phyloP scores from a whole-genome alignment of 2,888 invertebrate species.

The Altica lythri region DNA sequence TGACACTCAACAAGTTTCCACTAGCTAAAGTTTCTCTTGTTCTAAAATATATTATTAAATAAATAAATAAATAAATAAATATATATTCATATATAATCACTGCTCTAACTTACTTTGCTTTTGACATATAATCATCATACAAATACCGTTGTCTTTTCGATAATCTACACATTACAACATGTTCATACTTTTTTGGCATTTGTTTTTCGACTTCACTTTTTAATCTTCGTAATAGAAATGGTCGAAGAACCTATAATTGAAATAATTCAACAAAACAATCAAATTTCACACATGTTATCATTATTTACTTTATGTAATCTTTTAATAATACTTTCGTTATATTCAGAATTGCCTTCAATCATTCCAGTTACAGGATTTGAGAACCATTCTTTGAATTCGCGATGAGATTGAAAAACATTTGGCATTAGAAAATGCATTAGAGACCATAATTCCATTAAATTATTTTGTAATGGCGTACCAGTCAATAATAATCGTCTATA shows the following conservation, averaged over 20 bases:
- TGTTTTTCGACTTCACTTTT: conserved; percentile 97
- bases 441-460: conserved; percentile 96
- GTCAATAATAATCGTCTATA: conserved; percentile 85
- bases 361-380: conserved; percentile 95
- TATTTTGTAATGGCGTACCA: conserved; percentile 95
- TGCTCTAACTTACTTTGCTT: conserved; percentile 75
- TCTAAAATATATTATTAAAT: conserved; percentile 59
- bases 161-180: conserved; percentile 89
- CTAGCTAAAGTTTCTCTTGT: conserved; percentile 91
- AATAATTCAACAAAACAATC: conserved; percentile 44
- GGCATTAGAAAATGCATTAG: conserved; percentile 99
- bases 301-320: conserved; percentile 81
- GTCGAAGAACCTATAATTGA: conserved; percentile 75
- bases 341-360: conserved; percentile 91
- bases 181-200: conserved; percentile 96
- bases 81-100: not conserved
- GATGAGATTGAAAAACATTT: conserved; percentile 92
- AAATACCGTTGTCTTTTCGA: conserved; percentile 95
- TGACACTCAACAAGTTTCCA: conserved; percentile 93
- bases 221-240: conserved; percentile 88
- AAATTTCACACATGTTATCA: conserved; percentile 3
- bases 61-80: conserved; percentile 1
- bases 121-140: conserved; percentile 99
- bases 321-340: conserved; percentile 86
- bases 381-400: conserved; percentile 98